Base-by-base conservation (phyloP, 1,140 invertebrate species). In the Euura saliciscinereae region DNA sequence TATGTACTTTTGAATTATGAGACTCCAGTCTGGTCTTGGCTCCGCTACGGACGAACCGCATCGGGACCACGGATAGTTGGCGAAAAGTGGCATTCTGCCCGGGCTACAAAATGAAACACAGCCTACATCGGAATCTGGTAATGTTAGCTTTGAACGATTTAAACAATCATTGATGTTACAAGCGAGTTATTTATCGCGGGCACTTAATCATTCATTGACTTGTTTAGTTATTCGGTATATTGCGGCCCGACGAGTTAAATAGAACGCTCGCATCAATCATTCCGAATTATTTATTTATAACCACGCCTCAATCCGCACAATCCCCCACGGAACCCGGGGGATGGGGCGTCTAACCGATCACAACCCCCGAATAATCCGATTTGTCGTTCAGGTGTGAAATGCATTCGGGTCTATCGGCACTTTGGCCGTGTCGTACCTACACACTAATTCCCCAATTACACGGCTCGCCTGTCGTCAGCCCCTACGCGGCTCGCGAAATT, bases 111-210 rank as follows among this genome's bases (percentile, higher is more conserved):
- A 28, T 28, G 28, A 28, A 28, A 1, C 28, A 28, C 28, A 28
- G 28, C 28, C 28, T 28, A 28, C 28, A 28, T 28, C 28, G 28
- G 11, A 42, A 13, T 67, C 66, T 67, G 8, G 11, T 8, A 67
- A 42, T 42, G 43, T 67, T 67, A 67, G 66, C 8, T 28, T 67
- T 28, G 28, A 28, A 42, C 66, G 66, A 28, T 67, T 67, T 67
- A 67, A 67, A 67, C 66, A 67, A 67, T 67, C 66, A 67, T 10
- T 42, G 66, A 28, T 67, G 66, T 44, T 67, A 13, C 11, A 11
- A 28, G 28, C 7, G 11, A 44, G 10, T 67, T 13, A 67, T 67
- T 67, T 67, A 67, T 67, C 42, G 42, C 4, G 10, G 7, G 28
- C 43, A 67, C 66, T 67, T 67, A 11, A n/a, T 67, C 66, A 67